These are phyloP conservation scores for Myripristis jacobus DNA, from an alignment of 2,797 vertebrate species.

Conservation along the genomic window DNA sequence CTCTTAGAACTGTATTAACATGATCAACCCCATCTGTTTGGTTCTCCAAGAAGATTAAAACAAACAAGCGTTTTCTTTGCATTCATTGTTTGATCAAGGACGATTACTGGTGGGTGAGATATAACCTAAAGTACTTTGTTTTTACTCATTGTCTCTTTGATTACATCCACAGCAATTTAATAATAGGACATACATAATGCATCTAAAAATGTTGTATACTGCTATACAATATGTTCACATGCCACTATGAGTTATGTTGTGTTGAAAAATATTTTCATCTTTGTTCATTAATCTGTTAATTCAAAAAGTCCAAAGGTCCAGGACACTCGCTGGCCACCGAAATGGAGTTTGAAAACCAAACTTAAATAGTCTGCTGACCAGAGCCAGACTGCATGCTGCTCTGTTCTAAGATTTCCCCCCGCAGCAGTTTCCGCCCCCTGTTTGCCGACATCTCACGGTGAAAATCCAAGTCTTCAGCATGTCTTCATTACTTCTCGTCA, in stretches of 20 bases:
- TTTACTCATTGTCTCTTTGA: too few species aligned
- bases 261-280: neutral
- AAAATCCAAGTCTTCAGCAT: conserved; percentile 12
- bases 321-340: neutral
- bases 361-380: conserved; percentile 19
- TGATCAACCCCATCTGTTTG: too few species aligned
- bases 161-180: too few species aligned
- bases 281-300: neutral
- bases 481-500: conserved; percentile 52
- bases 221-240: neutral
- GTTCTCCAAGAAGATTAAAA: too few species aligned
- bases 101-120: neutral
- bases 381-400: conserved; percentile 3
- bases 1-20: neutral
- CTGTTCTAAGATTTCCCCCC: conserved; percentile 11
- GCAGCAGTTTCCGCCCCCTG: conserved; percentile 9
- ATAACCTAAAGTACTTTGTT: neutral
- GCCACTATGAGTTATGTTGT: neutral
- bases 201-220: neutral
- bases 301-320: neutral
- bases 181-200: too few species aligned
- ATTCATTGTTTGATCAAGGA: neutral
- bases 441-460: conserved; percentile 12
- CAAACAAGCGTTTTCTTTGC: neutral
- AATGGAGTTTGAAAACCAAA: conserved; percentile 2